Base-by-base conservation (phyloP, 1,140 invertebrate species). In the Lasaia peninsularis region DNA sequence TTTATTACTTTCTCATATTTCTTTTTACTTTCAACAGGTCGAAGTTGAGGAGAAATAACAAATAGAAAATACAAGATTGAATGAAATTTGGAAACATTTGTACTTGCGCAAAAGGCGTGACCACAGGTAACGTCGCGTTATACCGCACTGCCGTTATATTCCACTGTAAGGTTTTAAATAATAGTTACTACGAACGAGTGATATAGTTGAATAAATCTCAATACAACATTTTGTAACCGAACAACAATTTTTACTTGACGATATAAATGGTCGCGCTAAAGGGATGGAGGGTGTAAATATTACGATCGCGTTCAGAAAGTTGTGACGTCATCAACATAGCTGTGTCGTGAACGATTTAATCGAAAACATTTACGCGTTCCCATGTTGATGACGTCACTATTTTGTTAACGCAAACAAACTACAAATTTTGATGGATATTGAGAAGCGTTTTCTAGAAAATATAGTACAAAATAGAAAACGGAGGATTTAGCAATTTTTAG, bases 21-120 rank as follows among this genome's bases (percentile, higher is more conserved):
- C 28, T 44, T 18, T 52, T 24, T 51, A 9, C 7, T 12, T 35
- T 44, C 8, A 56, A 24, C 69, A 83, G 80, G 61, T 78, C 16
- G 73, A 65, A 50, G 60, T 82, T 40, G 70, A 75, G 65, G 71
- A 75, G 32, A 83, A 78, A 78, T 85, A 82, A 82, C 72, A 78
- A 55, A 69, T 61, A 69, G 32, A 72, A 59, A 62, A 69, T 56
- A 34, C 35, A 69, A 64, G 53, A 54, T 58, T 58, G 63, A 67
- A 62, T 54, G 63, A 55, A 69, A 62, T 71, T 60, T 67, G 60
- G 60, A 62, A 59, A 48, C 44, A 48, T 48, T 48, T 48, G 20
- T 44, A 44, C 20, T 20, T 44, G 64, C 65, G 62, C 69, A 69
- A 69, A 67, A 67, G 67, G 48, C 28, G 55, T 51, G 35, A 56